phyloP scores from a whole-genome alignment of 2,888 invertebrate species.

The Macrophya annulata region DNA sequence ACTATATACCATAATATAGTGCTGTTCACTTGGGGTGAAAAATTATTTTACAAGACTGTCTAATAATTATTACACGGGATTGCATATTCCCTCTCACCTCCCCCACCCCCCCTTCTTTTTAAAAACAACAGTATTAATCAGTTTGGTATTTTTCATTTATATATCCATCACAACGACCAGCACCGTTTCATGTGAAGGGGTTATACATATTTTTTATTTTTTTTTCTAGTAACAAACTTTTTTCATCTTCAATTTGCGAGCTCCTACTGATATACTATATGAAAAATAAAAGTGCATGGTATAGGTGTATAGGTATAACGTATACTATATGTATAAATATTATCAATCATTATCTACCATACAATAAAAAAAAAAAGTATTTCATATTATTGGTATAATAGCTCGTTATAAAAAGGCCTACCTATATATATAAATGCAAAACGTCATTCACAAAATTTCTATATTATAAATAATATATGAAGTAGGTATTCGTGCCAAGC shows the following conservation, averaged over 20 bases:
- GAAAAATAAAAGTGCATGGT: background rate
- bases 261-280: too few relatives aligned
- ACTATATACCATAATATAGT: background rate
- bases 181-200: background rate
- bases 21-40: background rate
- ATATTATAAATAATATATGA: background rate
- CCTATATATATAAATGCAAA: background rate
- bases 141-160: background rate
- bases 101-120: background rate
- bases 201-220: background rate
- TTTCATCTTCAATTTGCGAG: too few relatives aligned
- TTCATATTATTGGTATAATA: background rate
- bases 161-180: slow-evolving; percentile 15
- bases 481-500: slow-evolving; percentile 3
- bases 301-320: background rate
- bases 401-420: slow-evolving; percentile 2
- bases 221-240: background rate
- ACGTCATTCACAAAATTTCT: background rate
- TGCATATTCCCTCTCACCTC: background rate
- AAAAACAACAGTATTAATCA: background rate
- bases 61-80: background rate
- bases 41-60: slow-evolving; percentile 1
- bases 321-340: background rate
- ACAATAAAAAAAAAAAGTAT: background rate
- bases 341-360: background rate